These are phyloP conservation scores for Cromileptes altivelis DNA, from an alignment of 2,113 vertebrate species.

Conservation along the genomic window DNA sequence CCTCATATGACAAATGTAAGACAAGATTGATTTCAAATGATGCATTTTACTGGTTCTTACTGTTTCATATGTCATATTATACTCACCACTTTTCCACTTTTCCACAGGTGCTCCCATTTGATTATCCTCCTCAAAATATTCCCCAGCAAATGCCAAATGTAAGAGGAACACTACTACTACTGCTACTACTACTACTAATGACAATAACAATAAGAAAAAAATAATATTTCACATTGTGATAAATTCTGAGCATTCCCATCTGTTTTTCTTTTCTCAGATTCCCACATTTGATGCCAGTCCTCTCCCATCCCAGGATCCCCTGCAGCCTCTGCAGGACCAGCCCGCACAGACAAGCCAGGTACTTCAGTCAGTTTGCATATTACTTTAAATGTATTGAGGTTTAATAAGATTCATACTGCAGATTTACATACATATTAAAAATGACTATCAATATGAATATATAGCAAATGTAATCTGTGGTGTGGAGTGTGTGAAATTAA, in stretches of 20 bases:
- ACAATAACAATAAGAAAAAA: no score
- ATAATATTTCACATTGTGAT: neutral
- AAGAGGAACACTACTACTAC: conserved; percentile 29
- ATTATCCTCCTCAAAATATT: conserved; percentile 63
- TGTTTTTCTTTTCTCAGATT: conserved; percentile 48
- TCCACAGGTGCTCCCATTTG: conserved; percentile 74
- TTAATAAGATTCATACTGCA: neutral
- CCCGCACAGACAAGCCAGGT: conserved; percentile 76
- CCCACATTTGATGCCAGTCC: conserved; percentile 62
- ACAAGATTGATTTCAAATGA: neutral
- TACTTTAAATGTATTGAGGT: neutral
- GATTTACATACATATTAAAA: neutral
- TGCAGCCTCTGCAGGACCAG: conserved; percentile 72
- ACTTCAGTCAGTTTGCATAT: neutral
- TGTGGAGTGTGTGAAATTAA: neutral
- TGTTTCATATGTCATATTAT: neutral
- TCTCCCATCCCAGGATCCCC: conserved; percentile 70
- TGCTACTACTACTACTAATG: no score
- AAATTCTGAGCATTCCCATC: neutral
- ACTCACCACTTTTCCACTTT: neutral
- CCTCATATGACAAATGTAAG: conserved; percentile 71
- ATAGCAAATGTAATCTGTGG: neutral
- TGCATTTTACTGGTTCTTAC: neutral
- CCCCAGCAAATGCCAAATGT: conserved; percentile 78
- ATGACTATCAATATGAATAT: neutral